Evolutionary conservation across 2,113 vertebrate genomes (phyloP).

Genomic region (Pycnonotus jocosus): DNA sequence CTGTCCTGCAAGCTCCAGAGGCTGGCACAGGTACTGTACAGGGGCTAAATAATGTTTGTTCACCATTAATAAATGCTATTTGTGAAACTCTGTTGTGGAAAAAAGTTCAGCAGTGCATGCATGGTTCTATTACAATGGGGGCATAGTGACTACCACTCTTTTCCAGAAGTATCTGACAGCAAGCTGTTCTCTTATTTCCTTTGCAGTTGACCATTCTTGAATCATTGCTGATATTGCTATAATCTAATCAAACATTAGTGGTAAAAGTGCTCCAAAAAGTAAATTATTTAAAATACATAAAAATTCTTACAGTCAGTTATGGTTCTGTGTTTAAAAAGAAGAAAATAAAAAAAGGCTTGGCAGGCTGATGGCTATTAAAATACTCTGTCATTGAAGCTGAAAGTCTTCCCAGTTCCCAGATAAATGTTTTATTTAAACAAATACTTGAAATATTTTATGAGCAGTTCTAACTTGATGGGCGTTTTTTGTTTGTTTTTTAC

Average conservation of each 20-base stretch:
- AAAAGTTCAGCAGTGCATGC: neutral
- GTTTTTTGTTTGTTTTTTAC: neutral
- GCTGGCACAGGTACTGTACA: neutral
- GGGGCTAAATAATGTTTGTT: neutral
- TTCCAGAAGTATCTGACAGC: neutral
- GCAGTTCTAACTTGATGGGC: neutral
- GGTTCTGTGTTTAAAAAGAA: neutral
- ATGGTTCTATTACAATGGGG: neutral
- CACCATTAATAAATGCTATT: neutral
- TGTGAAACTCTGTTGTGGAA: neutral
- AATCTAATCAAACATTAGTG: neutral
- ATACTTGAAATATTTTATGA: neutral
- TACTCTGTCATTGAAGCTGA: neutral
- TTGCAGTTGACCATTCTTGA: neutral
- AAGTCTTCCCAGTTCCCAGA: neutral
- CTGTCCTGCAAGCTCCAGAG: neutral
- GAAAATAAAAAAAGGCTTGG: neutral
- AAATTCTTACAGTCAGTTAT: neutral
- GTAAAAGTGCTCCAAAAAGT: neutral
- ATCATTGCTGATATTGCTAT: neutral
- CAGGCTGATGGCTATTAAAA: neutral
- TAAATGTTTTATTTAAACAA: neutral
- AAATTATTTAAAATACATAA: neutral
- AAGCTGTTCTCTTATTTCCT: neutral
- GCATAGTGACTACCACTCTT: neutral